Conservation (phyloP, 1,140 invertebrate species). For the Trichonephila clavipes region DNA sequence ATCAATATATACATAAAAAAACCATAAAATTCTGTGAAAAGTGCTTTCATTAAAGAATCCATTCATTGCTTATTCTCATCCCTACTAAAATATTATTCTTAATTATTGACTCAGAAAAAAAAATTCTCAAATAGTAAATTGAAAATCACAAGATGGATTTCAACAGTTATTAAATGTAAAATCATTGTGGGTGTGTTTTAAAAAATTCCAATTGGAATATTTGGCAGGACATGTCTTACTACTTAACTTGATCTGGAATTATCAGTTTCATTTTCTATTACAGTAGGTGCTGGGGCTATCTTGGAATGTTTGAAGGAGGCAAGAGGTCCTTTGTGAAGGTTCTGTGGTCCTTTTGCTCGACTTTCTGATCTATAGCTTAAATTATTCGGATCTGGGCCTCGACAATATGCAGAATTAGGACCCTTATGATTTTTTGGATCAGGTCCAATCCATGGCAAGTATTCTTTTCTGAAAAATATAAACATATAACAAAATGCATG, state of each 20-base stretch:
- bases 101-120: too few relatives aligned
- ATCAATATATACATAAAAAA: background rate
- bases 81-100: too few relatives aligned
- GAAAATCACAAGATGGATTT: background rate
- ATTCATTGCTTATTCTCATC: too few relatives aligned
- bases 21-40: background rate
- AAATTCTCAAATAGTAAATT: too few relatives aligned
- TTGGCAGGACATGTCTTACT: constrained; percentile 62
- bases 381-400: constrained; percentile 65
- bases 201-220: constrained; percentile 20
- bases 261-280: constrained; percentile 54
- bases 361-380: constrained; percentile 45
- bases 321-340: constrained; percentile 72
- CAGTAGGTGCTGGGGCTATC: constrained; percentile 32
- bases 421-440: constrained; percentile 78
- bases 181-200: background rate
- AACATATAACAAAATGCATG: background rate
- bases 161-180: background rate
- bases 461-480: constrained; percentile 77
- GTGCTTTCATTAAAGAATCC: background rate
- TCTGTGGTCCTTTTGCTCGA: constrained; percentile 77
- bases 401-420: constrained; percentile 58
- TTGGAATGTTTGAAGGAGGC: constrained; percentile 68
- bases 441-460: constrained; percentile 78
- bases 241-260: constrained; percentile 68